Evolutionary conservation across 2,888 invertebrate species (phyloP).

Genomic region (Melieria picta): DNA sequence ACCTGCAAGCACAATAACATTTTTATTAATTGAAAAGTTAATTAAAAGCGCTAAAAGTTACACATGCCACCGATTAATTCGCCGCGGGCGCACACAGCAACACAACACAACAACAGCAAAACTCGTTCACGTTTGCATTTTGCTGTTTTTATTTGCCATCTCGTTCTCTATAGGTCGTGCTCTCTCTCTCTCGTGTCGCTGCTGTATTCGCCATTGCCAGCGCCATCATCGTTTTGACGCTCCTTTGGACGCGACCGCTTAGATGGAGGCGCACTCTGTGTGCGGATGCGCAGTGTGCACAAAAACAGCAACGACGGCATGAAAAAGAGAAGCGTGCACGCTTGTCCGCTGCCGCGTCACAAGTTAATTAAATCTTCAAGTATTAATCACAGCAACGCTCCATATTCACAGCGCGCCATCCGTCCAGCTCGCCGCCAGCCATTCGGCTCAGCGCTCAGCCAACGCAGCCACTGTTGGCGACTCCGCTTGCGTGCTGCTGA

Average conservation of each 20-base stretch:
- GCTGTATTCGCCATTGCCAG: background rate
- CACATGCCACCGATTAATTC: conserved; percentile 61
- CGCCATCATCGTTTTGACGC: conserved; percentile 9
- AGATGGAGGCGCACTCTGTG: conserved; percentile 1
- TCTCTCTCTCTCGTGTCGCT: too few relatives aligned
- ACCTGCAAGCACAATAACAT: conserved; percentile 37
- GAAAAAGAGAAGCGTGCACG: background rate
- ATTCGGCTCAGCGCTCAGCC: background rate
- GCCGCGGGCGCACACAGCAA: conserved; percentile 54
- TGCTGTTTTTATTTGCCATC: too few relatives aligned
- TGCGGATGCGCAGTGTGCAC: background rate
- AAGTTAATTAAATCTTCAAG: conserved; percentile 62
- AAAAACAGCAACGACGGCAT: conserved; percentile 22
- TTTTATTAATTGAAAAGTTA: conserved; percentile 63
- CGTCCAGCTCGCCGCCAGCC: background rate
- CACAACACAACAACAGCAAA: conserved; percentile 17
- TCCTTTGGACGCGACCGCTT: background rate
- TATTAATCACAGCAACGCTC: conserved; percentile 58
- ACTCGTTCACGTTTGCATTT: background rate
- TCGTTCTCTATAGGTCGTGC: too few relatives aligned
- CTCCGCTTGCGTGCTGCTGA: conserved; percentile 59
- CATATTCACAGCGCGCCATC: conserved; percentile 28
- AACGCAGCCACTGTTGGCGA: conserved; percentile 15
- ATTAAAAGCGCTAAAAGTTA: conserved; percentile 63
- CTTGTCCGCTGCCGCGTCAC: conserved; percentile 41